Conservation (phyloP, 2,113 vertebrate genomes). For the Phrynosoma blainvillii region DNA sequence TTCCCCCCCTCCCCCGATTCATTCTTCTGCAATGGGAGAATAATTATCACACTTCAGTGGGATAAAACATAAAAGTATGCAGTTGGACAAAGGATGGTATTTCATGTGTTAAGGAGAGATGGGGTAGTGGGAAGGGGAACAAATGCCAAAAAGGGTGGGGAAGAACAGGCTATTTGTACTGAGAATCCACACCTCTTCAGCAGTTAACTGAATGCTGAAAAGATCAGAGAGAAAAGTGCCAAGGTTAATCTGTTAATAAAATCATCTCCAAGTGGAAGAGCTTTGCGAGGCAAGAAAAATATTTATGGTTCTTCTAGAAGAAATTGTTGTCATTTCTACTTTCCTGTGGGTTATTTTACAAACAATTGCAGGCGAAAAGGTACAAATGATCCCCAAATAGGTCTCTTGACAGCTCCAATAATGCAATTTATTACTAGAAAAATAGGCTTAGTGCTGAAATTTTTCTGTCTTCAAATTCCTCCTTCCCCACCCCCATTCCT, state of each 20-base stretch:
- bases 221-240: constrained; percentile 34
- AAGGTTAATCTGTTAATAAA: constrained; percentile 24
- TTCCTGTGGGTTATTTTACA: constrained; percentile 42
- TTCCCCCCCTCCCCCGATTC: background rate
- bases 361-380: constrained; percentile 40
- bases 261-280: background rate
- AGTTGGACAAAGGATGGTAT: background rate
- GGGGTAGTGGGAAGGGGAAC: background rate
- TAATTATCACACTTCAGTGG: constrained; percentile 14
- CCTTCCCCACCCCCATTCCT: background rate
- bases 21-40: constrained; percentile 9
- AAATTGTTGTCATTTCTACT: constrained; percentile 25
- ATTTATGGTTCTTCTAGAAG: background rate
- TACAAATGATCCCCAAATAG: constrained; percentile 40
- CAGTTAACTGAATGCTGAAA: background rate
- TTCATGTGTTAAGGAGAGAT: constrained; percentile 33
- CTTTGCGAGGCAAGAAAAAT: constrained; percentile 3
- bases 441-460: constrained; percentile 39
- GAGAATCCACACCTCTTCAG: constrained; percentile 19
- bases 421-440: constrained; percentile 59
- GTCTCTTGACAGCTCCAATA: constrained; percentile 58
- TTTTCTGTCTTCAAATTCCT: constrained; percentile 27
- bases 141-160: background rate
- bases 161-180: constrained; percentile 11
- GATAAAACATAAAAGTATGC: background rate